A percentile compares a stretch with the other conserved stretches of the same genome.
These are phyloP conservation scores for Muntiacus reevesi DNA, from an alignment of 2,113 vertebrate genomes.

Conservation along the genomic window DNA sequence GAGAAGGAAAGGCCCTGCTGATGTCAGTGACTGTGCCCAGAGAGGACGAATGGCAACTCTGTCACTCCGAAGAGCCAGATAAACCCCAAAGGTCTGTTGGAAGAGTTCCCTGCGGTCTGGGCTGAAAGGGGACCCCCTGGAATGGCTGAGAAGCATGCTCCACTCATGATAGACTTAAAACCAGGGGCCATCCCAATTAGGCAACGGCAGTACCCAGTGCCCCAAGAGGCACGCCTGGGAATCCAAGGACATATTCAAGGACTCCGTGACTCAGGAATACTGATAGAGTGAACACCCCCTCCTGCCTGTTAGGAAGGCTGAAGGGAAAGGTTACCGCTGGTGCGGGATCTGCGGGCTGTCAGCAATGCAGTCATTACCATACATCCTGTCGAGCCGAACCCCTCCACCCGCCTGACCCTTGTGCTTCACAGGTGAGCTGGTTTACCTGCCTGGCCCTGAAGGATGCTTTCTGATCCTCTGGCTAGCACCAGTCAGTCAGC, in stretches of 20 bases:
- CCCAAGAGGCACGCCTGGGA: not conserved
- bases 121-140: not conserved
- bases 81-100: not conserved
- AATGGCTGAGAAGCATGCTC: not conserved
- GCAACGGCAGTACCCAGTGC: rapidly evolving
- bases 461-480: not conserved
- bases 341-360: not conserved
- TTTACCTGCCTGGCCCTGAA: not conserved
- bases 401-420: not conserved
- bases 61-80: rapidly evolving
- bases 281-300: not conserved
- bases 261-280: not conserved
- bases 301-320: not conserved
- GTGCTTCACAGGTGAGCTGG: not conserved
- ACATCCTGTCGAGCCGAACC: not conserved
- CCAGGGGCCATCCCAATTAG: not conserved
- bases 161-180: not conserved
- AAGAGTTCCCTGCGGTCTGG: not conserved
- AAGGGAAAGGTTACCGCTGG: not conserved
- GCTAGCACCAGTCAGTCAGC: not conserved
- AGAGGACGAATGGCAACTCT: rapidly evolving
- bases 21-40: not conserved
- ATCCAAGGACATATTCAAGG: not conserved
- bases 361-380: not conserved
- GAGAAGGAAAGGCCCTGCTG: not conserved